Percentiles rank a stretch among this genome's conserved stretches.
phyloP scores from a whole-genome alignment of 2,888 invertebrate species.

The Oithona nana region DNA sequence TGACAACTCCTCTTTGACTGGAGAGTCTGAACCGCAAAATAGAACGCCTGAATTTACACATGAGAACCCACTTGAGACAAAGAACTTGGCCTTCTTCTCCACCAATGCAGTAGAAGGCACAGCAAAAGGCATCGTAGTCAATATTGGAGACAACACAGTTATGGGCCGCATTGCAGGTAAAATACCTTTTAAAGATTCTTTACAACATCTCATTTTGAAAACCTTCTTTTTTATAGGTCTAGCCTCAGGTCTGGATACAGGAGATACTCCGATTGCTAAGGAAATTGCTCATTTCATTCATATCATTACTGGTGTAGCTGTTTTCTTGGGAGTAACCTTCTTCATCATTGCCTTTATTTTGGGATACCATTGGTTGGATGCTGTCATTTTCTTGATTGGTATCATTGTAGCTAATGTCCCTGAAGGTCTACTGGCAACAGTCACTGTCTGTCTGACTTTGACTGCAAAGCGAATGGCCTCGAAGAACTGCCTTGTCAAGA shows the following conservation, averaged over 20 bases:
- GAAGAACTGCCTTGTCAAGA: conserved; percentile 59
- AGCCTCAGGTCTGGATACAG: conserved; percentile 42
- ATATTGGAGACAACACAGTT: conserved; percentile 44
- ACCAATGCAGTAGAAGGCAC: conserved; percentile 47
- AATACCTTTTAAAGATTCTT: too few species aligned
- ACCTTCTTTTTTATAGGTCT: too few species aligned
- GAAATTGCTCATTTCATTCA: conserved; percentile 56
- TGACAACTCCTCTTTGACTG: conserved; percentile 28
- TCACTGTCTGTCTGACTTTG: conserved; percentile 52
- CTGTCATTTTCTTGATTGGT: conserved; percentile 46
- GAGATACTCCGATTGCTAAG: conserved; percentile 52
- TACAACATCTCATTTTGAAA: too few species aligned
- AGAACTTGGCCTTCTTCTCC: conserved; percentile 59
- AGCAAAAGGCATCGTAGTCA: conserved; percentile 36
- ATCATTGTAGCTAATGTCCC: conserved; percentile 27
- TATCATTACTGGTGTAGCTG: conserved; percentile 45
- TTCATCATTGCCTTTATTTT: conserved; percentile 38
- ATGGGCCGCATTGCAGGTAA: conserved; percentile 47
- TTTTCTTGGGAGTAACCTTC: conserved; percentile 45
- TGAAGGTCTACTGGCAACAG: conserved; percentile 63
- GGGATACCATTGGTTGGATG: conserved; percentile 45
- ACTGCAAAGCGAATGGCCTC: conserved; percentile 60
- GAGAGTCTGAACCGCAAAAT: conserved; percentile 28
- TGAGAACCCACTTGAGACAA: conserved; percentile 40
- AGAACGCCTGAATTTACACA: conserved; percentile 30